A percentile compares a stretch with the other conserved stretches of the same genome.
Evolutionary conservation across 1,140 invertebrate genomes (phyloP).

Genomic region (Stegodyphus mimosarum): DNA sequence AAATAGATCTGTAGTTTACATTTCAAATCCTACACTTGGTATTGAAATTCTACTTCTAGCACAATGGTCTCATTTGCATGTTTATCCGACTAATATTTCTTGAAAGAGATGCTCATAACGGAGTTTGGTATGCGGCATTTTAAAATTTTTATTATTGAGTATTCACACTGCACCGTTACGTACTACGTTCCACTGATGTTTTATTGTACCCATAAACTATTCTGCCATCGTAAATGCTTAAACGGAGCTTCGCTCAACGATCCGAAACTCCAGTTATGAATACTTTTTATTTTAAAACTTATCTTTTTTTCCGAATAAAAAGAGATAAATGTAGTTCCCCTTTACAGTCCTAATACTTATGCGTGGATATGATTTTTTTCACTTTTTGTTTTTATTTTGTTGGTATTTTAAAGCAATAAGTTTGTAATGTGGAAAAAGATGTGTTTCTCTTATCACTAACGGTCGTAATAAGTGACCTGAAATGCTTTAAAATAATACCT

Average conservation of each 20-base stretch:
- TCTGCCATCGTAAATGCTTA: not conserved
- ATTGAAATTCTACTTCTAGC: too few relatives aligned
- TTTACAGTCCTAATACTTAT: too few relatives aligned
- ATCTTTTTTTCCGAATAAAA: not conserved
- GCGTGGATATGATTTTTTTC: not conserved
- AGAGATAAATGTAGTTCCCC: not conserved
- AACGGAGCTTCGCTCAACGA: not conserved
- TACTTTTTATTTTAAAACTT: not conserved
- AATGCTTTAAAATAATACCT: too few relatives aligned
- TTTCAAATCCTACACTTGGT: too few relatives aligned
- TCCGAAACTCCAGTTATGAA: not conserved
- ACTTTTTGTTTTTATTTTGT: too few relatives aligned
- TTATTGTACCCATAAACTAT: conserved; percentile 1
- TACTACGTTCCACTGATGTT: not conserved
- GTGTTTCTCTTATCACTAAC: too few relatives aligned
- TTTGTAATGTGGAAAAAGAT: too few relatives aligned
- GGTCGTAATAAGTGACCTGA: too few relatives aligned
- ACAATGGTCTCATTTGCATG: too few relatives aligned
- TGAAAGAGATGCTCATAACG: too few relatives aligned
- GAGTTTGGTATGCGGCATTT: not conserved
- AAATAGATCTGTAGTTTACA: too few relatives aligned
- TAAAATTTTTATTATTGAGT: not conserved
- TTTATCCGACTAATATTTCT: too few relatives aligned
- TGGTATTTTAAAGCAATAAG: conserved; percentile 2
- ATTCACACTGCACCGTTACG: not conserved